Percentiles rank a stretch among this genome's conserved stretches.
Evolutionary conservation across 2,113 vertebrate species (phyloP).

Genomic region (Lagenorhynchus albirostris): DNA sequence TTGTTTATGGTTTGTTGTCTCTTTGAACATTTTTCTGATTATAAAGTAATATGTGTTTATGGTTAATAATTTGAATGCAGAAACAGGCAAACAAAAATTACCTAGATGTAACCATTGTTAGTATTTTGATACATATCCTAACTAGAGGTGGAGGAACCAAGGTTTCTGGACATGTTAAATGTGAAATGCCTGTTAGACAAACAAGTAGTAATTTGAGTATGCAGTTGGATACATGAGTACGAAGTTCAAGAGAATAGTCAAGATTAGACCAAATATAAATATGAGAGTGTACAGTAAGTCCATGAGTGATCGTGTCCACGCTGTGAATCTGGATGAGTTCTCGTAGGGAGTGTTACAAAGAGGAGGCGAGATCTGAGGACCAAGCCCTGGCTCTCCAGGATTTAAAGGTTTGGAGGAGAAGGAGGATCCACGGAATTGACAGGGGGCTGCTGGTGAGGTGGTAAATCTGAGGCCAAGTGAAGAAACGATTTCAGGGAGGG

Average conservation of each 20-base stretch:
- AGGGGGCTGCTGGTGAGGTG: background rate
- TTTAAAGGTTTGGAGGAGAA: background rate
- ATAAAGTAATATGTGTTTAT: background rate
- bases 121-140: background rate
- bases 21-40: constrained; percentile 4
- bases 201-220: background rate
- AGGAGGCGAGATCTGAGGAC: background rate
- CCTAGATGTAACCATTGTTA: background rate
- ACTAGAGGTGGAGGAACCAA: background rate
- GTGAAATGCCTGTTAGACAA: background rate
- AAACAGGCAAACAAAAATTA: background rate
- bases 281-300: background rate
- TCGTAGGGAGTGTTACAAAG: background rate
- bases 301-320: background rate
- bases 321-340: background rate
- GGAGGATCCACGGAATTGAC: background rate
- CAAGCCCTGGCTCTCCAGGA: background rate
- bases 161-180: background rate
- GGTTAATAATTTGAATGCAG: constrained; percentile 15
- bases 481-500: background rate
- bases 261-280: background rate
- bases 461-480: background rate
- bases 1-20: background rate
- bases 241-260: background rate
- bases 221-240: background rate